phyloP scores from a whole-genome alignment of 2,113 vertebrate species.

The Bombycilla garrulus region DNA sequence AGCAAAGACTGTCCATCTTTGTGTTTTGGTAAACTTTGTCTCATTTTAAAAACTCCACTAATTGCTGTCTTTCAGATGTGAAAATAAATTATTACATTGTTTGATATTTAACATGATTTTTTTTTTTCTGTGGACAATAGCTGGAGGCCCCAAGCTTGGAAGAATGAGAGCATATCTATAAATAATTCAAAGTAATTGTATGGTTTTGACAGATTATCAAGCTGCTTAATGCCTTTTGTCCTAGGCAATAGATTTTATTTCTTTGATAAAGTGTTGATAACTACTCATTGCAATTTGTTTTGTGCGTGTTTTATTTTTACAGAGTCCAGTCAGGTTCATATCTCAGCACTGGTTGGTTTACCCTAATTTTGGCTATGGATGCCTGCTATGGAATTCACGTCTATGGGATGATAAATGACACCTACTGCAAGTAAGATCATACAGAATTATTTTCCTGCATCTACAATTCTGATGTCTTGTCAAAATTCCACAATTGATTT shows the following conservation, averaged over 20 bases:
- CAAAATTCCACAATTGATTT: conserved; percentile 75
- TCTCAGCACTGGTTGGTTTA: conserved; percentile 99
- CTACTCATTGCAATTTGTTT: conserved; percentile 69
- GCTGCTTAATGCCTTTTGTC: conserved; percentile 70
- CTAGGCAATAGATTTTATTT: conserved; percentile 70
- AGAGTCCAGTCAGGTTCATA: conserved; percentile 97
- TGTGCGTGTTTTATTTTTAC: conserved; percentile 67
- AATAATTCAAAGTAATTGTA: conserved; percentile 82
- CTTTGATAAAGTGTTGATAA: conserved; percentile 59
- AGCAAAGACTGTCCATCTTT: not conserved
- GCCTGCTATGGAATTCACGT: conserved; percentile 95
- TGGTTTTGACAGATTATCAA: conserved; percentile 79
- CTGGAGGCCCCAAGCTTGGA: conserved; percentile 46
- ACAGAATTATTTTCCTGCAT: conserved; percentile 72
- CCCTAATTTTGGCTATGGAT: conserved; percentile 97
- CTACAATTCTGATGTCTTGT: conserved; percentile 72
- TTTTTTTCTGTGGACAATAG: conserved; percentile 15
- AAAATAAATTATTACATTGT: conserved; percentile 46
- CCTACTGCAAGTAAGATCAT: conserved; percentile 95
- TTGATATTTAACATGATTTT: conserved; percentile 49
- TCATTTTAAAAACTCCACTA: conserved; percentile 13
- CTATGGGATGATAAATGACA: conserved; percentile 99
- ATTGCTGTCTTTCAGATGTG: not conserved
- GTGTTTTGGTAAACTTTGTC: not conserved
- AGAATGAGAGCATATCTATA: conserved; percentile 66